A percentile compares a stretch with the other conserved stretches of the same genome.
Evolutionary conservation across 2,113 vertebrate species (phyloP).

Genomic region (Craseonycteris thonglongyai): DNA sequence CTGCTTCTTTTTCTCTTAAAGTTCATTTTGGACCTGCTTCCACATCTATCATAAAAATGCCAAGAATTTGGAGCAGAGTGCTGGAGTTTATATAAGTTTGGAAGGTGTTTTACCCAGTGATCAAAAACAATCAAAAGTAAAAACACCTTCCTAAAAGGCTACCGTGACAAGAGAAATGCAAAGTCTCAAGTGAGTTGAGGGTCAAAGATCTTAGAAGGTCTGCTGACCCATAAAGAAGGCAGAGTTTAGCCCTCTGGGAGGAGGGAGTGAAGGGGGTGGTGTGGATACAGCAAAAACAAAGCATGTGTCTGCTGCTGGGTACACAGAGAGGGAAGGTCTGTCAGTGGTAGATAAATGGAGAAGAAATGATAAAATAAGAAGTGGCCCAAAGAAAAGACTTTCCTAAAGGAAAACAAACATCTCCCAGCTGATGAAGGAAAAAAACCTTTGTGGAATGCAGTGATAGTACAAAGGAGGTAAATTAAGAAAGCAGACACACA

Average conservation of each 20-base stretch:
- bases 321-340: background rate
- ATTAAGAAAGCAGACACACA: background rate
- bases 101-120: background rate
- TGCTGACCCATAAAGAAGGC: background rate
- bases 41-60: background rate
- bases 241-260: background rate
- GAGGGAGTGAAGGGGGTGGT: background rate
- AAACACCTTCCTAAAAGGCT: conserved; percentile 45
- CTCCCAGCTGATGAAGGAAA: background rate
- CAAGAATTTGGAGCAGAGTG: background rate
- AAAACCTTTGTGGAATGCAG: conserved; percentile 10
- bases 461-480: background rate
- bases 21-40: background rate
- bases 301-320: background rate
- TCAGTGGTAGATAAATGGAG: background rate
- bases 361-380: background rate
- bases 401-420: background rate
- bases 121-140: conserved; percentile 33
- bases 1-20: background rate
- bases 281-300: background rate
- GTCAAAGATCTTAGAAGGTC: conserved; percentile 30
- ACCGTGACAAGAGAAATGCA: conserved; percentile 7
- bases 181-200: conserved; percentile 23
- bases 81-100: conserved; percentile 12
- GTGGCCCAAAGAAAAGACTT: background rate